A percentile compares a stretch with the other conserved stretches of the same genome.
These are phyloP conservation scores for Pygocentrus nattereri DNA, from an alignment of 2,797 vertebrate species.

Conservation along the genomic window DNA sequence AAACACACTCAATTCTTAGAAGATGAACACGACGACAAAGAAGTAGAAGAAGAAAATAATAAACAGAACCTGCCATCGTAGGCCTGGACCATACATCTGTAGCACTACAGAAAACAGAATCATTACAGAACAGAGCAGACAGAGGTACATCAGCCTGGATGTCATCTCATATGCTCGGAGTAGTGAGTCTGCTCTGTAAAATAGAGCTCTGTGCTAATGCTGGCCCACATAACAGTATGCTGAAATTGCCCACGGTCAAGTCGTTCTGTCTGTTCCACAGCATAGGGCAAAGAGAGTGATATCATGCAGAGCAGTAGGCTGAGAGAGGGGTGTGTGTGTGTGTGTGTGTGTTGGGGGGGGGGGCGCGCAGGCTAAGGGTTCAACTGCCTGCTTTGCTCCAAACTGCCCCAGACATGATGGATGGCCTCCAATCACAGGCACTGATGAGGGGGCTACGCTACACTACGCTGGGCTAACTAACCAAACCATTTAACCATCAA, in stretches of 20 bases:
- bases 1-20: no score
- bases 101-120: background rate
- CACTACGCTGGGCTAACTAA: slow-evolving; percentile 66
- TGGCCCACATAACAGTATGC: background rate
- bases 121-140: background rate
- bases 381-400: slow-evolving; percentile 51
- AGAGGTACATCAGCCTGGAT: background rate
- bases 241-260: background rate
- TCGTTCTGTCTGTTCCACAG: background rate
- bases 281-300: background rate
- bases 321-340: slow-evolving; percentile 1
- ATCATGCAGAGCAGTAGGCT: background rate
- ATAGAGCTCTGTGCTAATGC: background rate
- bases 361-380: slow-evolving; percentile 43
- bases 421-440: slow-evolving; percentile 71
- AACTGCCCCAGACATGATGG: slow-evolving; percentile 61
- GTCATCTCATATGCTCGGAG: slow-evolving; percentile 5
- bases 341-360: slow-evolving; percentile 4
- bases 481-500: slow-evolving; percentile 69
- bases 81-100: background rate
- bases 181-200: slow-evolving; percentile 1
- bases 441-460: slow-evolving; percentile 70
- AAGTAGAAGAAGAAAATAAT: no score
- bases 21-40: no score
- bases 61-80: no score